Percentiles rank a stretch among this genome's conserved stretches.
Evolutionary conservation across 2,797 vertebrate species (phyloP).

Genomic region (Sebastes hopkinsi): DNA sequence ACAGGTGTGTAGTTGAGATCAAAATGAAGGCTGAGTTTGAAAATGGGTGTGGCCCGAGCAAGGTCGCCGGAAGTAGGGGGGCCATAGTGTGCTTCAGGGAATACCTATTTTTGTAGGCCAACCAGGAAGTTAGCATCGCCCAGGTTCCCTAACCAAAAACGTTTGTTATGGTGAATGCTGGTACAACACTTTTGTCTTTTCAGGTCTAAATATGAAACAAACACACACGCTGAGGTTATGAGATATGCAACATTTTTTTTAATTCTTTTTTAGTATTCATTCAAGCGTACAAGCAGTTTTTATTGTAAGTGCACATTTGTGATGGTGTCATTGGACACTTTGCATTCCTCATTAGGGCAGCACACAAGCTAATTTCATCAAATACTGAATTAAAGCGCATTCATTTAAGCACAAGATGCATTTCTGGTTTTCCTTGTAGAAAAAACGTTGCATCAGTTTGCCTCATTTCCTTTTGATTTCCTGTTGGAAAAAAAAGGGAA

Average conservation of each 20-base stretch:
- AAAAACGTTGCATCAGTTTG: background rate
- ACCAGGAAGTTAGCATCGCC: no score
- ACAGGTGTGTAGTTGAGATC: no score
- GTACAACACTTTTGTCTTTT: background rate
- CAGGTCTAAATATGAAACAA: background rate
- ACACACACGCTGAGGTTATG: background rate
- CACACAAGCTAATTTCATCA: background rate
- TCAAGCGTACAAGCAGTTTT: background rate
- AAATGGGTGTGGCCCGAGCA: no score
- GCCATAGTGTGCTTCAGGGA: no score
- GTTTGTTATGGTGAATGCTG: no score
- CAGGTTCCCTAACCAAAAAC: no score
- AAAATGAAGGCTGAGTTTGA: no score
- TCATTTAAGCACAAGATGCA: background rate
- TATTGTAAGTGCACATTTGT: background rate
- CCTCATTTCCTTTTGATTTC: background rate
- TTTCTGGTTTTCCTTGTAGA: background rate
- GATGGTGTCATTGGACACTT: background rate
- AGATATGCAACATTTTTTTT: background rate
- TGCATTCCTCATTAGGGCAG: background rate
- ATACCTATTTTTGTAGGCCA: accelerated
- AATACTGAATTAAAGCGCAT: background rate
- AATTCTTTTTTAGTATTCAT: background rate
- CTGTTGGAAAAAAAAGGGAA: background rate
- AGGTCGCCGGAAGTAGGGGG: no score